Conservation (phyloP, 1,140 invertebrate genomes). For the Aporrectodea caliginosa region DNA sequence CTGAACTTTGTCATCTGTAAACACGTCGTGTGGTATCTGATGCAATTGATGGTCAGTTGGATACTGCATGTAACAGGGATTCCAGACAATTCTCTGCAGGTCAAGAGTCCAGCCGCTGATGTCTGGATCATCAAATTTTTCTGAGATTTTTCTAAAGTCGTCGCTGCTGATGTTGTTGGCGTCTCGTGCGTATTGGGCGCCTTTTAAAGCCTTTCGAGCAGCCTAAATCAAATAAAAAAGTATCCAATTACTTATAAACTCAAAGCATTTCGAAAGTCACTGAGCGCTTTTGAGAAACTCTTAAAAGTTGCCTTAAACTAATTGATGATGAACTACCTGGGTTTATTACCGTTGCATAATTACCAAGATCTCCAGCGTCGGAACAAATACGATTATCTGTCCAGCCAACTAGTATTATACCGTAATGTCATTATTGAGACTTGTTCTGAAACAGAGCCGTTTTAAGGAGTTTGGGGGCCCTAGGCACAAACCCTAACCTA, state of each 20-base stretch:
- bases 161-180: neutral
- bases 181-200: neutral
- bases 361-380: too few relatives aligned
- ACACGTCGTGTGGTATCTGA: neutral
- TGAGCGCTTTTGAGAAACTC: too few relatives aligned
- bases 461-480: too few relatives aligned
- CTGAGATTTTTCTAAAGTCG: neutral
- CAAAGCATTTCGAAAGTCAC: too few relatives aligned
- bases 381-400: too few relatives aligned
- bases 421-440: neutral
- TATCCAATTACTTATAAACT: too few relatives aligned
- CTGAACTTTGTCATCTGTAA: neutral
- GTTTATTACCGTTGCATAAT: too few relatives aligned
- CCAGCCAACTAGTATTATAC: too few relatives aligned
- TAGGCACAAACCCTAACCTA: too few relatives aligned
- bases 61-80: neutral
- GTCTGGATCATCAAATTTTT: neutral
- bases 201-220: neutral
- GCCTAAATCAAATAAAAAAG: neutral
- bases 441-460: too few relatives aligned
- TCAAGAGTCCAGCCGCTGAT: neutral
- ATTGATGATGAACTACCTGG: neutral
- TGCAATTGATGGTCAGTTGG: neutral
- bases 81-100: neutral
- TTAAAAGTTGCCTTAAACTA: neutral